Evolutionary conservation across 1,140 invertebrate species (phyloP).

Genomic region (Heliconius congener): DNA sequence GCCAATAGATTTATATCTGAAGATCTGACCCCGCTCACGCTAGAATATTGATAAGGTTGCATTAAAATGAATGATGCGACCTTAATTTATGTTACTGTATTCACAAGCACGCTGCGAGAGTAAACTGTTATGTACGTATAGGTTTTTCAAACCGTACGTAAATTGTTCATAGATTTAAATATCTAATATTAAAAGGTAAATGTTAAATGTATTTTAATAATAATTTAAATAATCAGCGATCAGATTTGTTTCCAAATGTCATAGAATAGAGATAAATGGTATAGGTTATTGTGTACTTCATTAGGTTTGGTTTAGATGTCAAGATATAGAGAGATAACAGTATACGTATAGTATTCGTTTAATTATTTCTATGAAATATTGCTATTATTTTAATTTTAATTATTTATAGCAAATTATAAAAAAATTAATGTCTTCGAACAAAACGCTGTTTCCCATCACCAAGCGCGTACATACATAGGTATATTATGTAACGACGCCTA

Average conservation of each 20-base stretch:
- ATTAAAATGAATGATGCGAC: conserved; percentile 63
- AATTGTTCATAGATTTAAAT: not conserved
- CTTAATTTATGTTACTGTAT: conserved; percentile 71
- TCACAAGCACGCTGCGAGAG: conserved; percentile 51
- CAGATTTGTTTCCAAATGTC: not conserved
- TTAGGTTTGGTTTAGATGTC: not conserved
- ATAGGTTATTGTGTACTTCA: not conserved
- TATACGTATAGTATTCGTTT: not conserved
- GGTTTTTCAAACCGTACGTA: not conserved
- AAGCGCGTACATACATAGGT: not conserved
- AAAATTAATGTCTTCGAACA: no score
- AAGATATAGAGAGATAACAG: not conserved
- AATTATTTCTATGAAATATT: not conserved
- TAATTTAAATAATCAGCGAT: not conserved
- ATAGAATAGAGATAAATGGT: not conserved
- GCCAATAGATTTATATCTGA: conserved; percentile 42
- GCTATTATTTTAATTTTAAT: no score
- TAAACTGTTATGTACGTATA: conserved; percentile 28
- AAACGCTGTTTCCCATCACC: not conserved
- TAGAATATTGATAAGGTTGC: conserved; percentile 64
- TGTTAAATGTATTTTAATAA: not conserved
- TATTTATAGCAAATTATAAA: no score
- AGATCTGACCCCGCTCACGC: conserved; percentile 38
- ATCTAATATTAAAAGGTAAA: not conserved
- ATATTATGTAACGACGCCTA: not conserved